Evolutionary conservation across 1,140 invertebrate genomes (phyloP), one percentile per base, ranked within the genome.

Genomic region (Dysdera silvatica): DNA sequence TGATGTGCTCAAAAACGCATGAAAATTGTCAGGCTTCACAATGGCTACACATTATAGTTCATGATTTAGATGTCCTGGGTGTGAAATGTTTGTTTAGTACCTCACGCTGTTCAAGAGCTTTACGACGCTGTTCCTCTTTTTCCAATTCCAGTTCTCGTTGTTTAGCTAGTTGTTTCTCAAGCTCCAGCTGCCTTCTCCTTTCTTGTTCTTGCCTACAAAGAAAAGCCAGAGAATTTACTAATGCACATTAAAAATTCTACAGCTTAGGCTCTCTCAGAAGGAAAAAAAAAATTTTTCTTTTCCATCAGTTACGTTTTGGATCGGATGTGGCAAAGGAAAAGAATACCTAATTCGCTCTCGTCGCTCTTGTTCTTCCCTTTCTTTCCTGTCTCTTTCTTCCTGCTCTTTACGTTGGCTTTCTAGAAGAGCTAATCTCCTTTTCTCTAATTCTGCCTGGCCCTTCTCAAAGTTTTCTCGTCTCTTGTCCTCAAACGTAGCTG

Each of bases 401-500:
- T 88, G 83, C 71, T 92, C 92, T 72, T 91, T 88, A 68, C 88
- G 80, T 74, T 95, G 91, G 60, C 87, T 85, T 72, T 94, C 87
- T 59, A 88, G 76, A 2, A 97, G 74, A 33, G 92, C 82, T 72
- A 92, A 91, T 33, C 96, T 79, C 57, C 95, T 79, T 62, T 91
- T 80, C 72, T 99, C 95, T 45, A 99, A 77, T 78, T 98, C 96
- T 0, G 95, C 95, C 75, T 99, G 93, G 2, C 96, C 96, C 73
- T 95, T 92, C 60, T 96, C 95, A 79, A 92, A 95, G 77, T 98
- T 99, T 77, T 98, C 94, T 76, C 93, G 89, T 23, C 95, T 81
- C 75, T 93, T 91, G 75, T 98, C 95, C 76, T 99, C 95, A 78
- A 98, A 98, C 1, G 92, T 91, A 55, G 85, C 87, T 84, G 73